These are phyloP conservation scores for Ictalurus punctatus DNA, from an alignment of 2,113 vertebrate genomes.

Conservation along the genomic window DNA sequence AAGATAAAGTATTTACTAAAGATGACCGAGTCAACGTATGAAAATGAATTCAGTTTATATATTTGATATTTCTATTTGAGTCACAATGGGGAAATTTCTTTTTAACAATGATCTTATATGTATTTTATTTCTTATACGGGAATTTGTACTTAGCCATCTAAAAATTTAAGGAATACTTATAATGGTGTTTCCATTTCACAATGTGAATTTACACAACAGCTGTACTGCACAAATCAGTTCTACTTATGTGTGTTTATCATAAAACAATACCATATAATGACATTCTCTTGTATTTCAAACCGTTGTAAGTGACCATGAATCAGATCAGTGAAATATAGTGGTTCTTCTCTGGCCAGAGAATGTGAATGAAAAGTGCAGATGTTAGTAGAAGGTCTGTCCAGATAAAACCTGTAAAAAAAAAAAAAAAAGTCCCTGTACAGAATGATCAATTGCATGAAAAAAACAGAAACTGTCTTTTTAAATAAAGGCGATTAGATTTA, in stretches of 20 bases:
- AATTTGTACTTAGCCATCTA: neutral
- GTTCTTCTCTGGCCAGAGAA: neutral
- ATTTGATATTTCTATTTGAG: too few relatives aligned
- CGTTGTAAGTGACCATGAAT: neutral
- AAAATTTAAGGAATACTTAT: neutral
- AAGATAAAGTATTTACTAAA: neutral
- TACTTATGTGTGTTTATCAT: conserved; percentile 9
- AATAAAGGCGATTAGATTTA: neutral
- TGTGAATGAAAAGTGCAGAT: neutral
- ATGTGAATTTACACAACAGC: neutral
- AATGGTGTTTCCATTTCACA: too few relatives aligned
- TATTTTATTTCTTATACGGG: neutral
- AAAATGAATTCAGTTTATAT: neutral
- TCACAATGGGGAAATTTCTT: too few relatives aligned
- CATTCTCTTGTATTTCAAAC: neutral
- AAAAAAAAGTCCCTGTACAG: neutral
- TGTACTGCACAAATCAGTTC: neutral
- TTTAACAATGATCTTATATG: neutral
- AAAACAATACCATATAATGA: neutral
- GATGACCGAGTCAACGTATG: neutral
- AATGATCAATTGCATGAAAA: neutral
- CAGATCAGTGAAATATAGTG: neutral
- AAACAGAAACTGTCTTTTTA: neutral
- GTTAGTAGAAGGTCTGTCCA: neutral
- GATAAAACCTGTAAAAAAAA: neutral